Conservation (phyloP, 30 jellyfish, hydroid and myxozoan genomes). For the Catostylus mosaicus region DNA sequence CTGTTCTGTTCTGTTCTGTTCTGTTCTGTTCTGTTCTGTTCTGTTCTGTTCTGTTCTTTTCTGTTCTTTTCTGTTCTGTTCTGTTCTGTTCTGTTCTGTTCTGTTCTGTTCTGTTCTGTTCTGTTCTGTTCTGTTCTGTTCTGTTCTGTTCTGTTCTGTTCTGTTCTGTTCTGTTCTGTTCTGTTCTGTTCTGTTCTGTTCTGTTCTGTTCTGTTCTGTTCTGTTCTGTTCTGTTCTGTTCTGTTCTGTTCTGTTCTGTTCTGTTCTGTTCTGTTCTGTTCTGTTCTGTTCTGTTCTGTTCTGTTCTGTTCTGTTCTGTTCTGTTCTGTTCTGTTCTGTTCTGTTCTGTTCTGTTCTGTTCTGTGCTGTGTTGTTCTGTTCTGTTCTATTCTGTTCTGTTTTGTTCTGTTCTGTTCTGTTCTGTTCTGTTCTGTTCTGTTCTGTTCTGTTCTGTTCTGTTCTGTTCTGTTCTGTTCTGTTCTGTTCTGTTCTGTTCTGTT, state of each 20-base stretch:
- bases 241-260: slow-evolving; percentile 21
- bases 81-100: too few species aligned
- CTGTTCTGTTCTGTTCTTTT: too few species aligned
- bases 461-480: not conserved
- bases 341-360: slow-evolving; percentile 16
- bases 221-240: slow-evolving; percentile 21
- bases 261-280: slow-evolving; percentile 17
- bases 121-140: slow-evolving; percentile 20
- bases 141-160: slow-evolving; percentile 20
- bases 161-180: slow-evolving; percentile 20
- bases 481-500: not conserved
- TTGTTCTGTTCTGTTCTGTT: slow-evolving; percentile 25
- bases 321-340: slow-evolving; percentile 14
- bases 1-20: slow-evolving; percentile 20
- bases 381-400: slow-evolving; percentile 19
- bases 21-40: slow-evolving; percentile 17
- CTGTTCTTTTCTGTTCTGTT: too few species aligned
- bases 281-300: slow-evolving; percentile 1
- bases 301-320: slow-evolving; percentile 5
- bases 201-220: slow-evolving; percentile 21
- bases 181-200: slow-evolving; percentile 21
- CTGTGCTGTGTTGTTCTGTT: slow-evolving; percentile 1
- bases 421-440: slow-evolving; percentile 20
- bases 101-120: slow-evolving; percentile 17
- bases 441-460: slow-evolving; percentile 1